A percentile compares a stretch with the other conserved stretches of the same genome.
Evolutionary conservation across 2,113 vertebrate species (phyloP).

Genomic region (Pluvialis apricaria): DNA sequence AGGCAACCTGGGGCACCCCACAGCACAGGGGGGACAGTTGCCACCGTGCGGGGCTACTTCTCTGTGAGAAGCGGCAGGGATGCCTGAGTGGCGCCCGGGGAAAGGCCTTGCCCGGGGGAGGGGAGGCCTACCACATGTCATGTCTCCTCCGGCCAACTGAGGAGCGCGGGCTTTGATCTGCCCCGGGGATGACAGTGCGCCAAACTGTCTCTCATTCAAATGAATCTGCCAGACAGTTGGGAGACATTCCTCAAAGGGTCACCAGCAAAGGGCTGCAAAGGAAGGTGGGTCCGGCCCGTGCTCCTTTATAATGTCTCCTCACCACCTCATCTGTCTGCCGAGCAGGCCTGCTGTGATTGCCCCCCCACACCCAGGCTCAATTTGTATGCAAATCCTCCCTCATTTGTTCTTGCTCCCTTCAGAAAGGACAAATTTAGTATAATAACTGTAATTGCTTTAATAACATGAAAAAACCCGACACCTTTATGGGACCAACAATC

Average conservation of each 20-base stretch:
- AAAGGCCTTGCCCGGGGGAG: neutral
- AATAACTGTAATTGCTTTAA: constrained; percentile 67
- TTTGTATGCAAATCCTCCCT: constrained; percentile 62
- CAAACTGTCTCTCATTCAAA: constrained; percentile 30
- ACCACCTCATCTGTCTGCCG: neutral
- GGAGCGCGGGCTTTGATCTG: neutral
- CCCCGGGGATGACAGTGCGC: neutral
- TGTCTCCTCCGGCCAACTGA: neutral
- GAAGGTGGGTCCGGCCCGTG: neutral
- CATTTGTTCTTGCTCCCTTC: constrained; percentile 61
- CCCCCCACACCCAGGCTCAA: constrained; percentile 19
- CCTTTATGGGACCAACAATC: constrained; percentile 62
- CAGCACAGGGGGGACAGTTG: neutral
- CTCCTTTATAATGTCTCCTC: neutral
- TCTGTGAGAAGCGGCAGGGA: neutral
- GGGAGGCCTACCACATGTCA: neutral
- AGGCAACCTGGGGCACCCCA: rapidly evolving
- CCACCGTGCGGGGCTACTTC: rapidly evolving
- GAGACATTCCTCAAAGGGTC: constrained; percentile 52
- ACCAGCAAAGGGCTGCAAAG: neutral
- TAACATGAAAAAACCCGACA: constrained; percentile 38
- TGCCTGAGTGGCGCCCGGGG: neutral
- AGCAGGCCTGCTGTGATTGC: constrained; percentile 36
- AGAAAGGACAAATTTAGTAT: constrained; percentile 65
- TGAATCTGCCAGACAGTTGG: constrained; percentile 24